Base-by-base conservation (phyloP, 2,888 invertebrate genomes). In the Chrysotoxum bicinctum region DNA sequence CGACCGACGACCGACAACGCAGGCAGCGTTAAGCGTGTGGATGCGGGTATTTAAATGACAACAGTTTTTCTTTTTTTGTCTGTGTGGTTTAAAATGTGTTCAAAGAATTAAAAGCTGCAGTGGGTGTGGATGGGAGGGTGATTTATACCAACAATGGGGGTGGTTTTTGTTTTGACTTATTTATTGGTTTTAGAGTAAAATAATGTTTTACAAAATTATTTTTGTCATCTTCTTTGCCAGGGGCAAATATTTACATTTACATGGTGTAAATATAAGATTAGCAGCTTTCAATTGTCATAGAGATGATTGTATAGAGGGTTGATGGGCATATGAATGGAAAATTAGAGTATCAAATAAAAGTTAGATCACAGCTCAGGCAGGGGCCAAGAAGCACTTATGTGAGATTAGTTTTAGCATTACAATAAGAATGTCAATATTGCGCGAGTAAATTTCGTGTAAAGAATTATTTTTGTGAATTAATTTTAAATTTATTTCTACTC, bases 41-140 rank as follows among this genome's bases (percentile, higher is more conserved):
- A 80, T 81, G 81, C 48, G 21, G 76, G 73, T 85, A 81, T 85
- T 85, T 85, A 85, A 80, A 85, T 85, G 85, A 80, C 68, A 76
- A 62, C 16, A 30, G 64, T 70, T 58, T 73, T 77, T 64, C 58
- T 54, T 56, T 48, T 23, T 66, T 60, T 43, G 58, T 70, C 43
- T 26, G 52, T 45, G 58, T 80, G 58, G 58, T 73, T 81, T 78
- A 68, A 73, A 78, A 62, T 73, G 77, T 74, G 78, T 78, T 83
- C 78, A 77, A 83, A 73, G 66, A 43, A 66, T 54, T 75, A 64
- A 69, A 62, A 69, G 62, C 35, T 54, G 10, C 58, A 7, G 40
- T 21, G 84, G 45, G 69, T 68, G 43, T 68, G 43, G 54, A n/a
- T 64, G 69, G 54, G 26, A 48, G 78, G 78, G 52, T 79, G 83